Conservation (phyloP, 2,888 invertebrate genomes). For the Thumatha senex region DNA sequence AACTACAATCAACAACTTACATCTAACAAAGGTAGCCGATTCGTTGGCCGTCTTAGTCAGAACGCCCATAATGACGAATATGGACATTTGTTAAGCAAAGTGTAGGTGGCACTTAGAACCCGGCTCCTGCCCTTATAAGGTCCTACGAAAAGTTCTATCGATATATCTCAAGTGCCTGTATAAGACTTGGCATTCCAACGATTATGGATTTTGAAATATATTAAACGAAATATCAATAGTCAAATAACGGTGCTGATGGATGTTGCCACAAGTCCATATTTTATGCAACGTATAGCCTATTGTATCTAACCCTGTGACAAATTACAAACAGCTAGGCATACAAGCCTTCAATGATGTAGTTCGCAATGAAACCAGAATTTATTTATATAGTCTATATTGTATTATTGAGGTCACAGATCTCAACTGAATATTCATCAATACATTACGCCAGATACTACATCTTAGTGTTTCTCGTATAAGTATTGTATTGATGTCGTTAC, state of each 20-base stretch:
- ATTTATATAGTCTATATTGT: slow-evolving; percentile 25
- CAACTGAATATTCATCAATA: slow-evolving; percentile 4
- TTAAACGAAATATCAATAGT: slow-evolving; percentile 32
- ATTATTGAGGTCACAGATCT: slow-evolving; percentile 28
- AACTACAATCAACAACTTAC: slow-evolving; percentile 68
- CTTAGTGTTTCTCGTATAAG: too few species aligned
- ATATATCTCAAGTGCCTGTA: slow-evolving; percentile 21
- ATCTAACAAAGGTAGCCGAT: slow-evolving; percentile 77
- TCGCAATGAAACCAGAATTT: slow-evolving; percentile 43
- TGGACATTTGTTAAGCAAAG: slow-evolving; percentile 72
- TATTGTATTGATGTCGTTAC: too few species aligned
- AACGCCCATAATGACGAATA: slow-evolving; percentile 75
- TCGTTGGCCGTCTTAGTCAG: slow-evolving; percentile 68
- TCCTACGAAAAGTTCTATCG: slow-evolving; percentile 48
- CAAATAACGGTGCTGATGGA: slow-evolving; percentile 35
- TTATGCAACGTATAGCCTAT: slow-evolving; percentile 60
- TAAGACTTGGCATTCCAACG: slow-evolving; percentile 15
- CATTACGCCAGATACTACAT: neutral
- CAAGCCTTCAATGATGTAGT: slow-evolving; percentile 36
- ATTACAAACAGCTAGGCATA: slow-evolving; percentile 46
- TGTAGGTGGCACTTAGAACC: slow-evolving; percentile 72
- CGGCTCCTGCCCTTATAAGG: slow-evolving; percentile 67
- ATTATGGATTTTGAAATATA: slow-evolving; percentile 28
- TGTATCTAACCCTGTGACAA: slow-evolving; percentile 63
- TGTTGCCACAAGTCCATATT: slow-evolving; percentile 56